These are phyloP conservation scores for Clarias fuscus DNA, from an alignment of 2,797 vertebrate genomes.

Conservation along the genomic window DNA sequence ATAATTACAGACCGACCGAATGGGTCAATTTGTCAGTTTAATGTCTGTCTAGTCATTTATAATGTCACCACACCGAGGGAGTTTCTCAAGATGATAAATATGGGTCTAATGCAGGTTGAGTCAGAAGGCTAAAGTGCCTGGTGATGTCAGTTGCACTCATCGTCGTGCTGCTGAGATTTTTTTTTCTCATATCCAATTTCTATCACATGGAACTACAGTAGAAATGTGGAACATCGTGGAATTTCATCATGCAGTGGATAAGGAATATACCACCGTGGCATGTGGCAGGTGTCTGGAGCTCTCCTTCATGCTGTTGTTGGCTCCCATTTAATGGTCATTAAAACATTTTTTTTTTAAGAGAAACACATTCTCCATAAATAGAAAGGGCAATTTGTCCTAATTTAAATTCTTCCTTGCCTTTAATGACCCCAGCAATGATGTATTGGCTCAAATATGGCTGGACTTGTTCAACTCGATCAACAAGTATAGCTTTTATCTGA, in stretches of 20 bases:
- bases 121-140: not conserved
- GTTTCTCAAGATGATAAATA: not conserved
- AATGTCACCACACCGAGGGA: not conserved
- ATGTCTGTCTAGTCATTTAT: conserved; percentile 1
- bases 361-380: not conserved
- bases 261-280: not conserved
- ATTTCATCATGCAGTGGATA: not conserved
- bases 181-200: not conserved
- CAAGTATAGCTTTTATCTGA: not conserved
- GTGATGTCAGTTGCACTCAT: not conserved
- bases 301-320: not conserved
- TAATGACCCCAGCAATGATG: not conserved
- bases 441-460: not conserved
- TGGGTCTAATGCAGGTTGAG: not conserved
- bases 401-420: not conserved
- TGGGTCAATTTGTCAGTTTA: conserved; percentile 10
- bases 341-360: too few species aligned
- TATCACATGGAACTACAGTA: not conserved
- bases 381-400: not conserved
- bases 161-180: not conserved
- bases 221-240: too few species aligned
- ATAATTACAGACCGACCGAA: not conserved
- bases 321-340: not conserved
- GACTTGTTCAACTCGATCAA: not conserved
- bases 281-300: not conserved